A percentile compares a stretch with the other conserved stretches of the same genome.
These are phyloP conservation scores for Plutomurus gul DNA, from an alignment of 1,140 invertebrate genomes.

Conservation along the genomic window DNA sequence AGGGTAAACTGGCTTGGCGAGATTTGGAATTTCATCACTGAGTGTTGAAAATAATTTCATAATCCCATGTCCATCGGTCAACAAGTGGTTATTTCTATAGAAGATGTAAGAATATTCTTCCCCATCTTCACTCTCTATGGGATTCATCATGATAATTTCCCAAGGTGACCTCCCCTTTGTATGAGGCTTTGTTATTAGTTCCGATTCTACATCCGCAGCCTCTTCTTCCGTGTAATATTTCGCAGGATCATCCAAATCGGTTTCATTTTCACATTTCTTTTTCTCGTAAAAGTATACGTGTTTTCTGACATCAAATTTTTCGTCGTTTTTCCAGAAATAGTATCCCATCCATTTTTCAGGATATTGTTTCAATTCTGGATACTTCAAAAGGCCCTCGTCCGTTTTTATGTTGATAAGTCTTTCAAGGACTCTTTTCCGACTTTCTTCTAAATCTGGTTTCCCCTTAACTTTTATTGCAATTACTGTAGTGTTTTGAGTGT, in stretches of 20 bases:
- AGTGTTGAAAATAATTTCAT: neutral
- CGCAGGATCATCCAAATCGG: too few relatives aligned
- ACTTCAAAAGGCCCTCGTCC: neutral
- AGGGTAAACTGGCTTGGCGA: neutral
- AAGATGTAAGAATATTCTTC: neutral
- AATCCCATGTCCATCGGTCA: neutral
- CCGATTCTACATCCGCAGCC: neutral
- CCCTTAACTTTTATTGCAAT: neutral
- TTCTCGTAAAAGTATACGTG: neutral
- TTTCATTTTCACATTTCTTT: neutral
- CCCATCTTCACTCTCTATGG: neutral
- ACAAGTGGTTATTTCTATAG: neutral
- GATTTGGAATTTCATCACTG: neutral
- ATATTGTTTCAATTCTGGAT: slow-evolving; percentile 33
- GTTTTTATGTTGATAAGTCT: neutral
- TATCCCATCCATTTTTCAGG: slow-evolving; percentile 5
- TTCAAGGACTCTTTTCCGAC: neutral
- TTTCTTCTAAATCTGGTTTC: neutral
- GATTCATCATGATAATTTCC: neutral
- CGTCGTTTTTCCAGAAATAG: slow-evolving; percentile 33
- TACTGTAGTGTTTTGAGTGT: neutral
- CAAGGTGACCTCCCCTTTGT: neutral
- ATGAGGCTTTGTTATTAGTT: neutral
- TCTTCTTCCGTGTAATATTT: neutral
- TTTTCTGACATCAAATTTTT: slow-evolving; percentile 17